Conservation (phyloP, 2,797 vertebrate species). For the Cuculus canorus region DNA sequence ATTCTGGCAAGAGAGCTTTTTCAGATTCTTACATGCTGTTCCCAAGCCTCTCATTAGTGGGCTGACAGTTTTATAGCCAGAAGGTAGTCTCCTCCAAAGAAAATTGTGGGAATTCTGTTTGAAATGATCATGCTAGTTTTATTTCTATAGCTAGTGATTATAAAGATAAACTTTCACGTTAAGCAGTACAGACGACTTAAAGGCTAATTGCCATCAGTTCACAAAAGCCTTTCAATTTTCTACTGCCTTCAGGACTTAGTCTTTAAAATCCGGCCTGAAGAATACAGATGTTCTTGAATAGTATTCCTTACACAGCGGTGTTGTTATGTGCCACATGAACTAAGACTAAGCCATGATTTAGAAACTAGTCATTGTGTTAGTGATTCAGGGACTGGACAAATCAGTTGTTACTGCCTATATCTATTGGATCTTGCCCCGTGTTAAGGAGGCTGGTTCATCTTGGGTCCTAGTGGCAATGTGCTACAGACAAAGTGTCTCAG, state of each 20-base stretch:
- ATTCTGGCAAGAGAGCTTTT: not conserved
- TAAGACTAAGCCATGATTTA: not conserved
- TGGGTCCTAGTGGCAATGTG: accelerated
- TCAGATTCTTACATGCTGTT: not conserved
- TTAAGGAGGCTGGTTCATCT: not conserved
- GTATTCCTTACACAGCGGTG: accelerated
- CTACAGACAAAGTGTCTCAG: not conserved
- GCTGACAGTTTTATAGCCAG: not conserved
- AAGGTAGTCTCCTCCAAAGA: not conserved
- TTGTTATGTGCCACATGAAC: accelerated
- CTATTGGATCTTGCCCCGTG: not conserved
- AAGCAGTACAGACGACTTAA: not conserved
- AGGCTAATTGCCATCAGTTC: not conserved
- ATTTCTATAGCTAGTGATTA: not conserved
- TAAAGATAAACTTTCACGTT: not conserved
- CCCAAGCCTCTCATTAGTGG: not conserved
- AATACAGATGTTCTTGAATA: not conserved
- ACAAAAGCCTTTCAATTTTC: not conserved
- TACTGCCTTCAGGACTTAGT: not conserved
- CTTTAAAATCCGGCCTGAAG: not conserved
- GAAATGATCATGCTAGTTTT: not conserved
- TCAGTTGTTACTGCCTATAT: not conserved
- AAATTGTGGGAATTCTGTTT: not conserved
- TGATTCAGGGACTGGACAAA: not conserved
- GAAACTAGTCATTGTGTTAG: not conserved